Conservation (phyloP, 2,888 invertebrate genomes). For the Drosophila mulleri region DNA sequence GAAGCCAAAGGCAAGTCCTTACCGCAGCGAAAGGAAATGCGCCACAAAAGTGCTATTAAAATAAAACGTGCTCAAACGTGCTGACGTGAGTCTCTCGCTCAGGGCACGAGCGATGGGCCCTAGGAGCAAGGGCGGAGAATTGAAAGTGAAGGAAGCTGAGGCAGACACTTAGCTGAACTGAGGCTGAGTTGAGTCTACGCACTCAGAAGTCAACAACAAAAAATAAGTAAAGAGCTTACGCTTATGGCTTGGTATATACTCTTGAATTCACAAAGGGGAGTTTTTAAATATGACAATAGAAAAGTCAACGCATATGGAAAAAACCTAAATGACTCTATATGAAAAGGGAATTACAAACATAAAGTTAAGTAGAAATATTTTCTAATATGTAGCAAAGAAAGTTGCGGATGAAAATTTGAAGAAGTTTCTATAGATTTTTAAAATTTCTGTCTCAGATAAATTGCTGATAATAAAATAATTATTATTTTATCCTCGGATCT, state of each 20-base stretch:
- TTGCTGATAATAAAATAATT: no score
- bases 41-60: slow-evolving; percentile 74
- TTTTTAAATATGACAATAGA: neutral
- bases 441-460: no score
- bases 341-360: neutral
- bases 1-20: slow-evolving; percentile 26
- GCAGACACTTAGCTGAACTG: slow-evolving; percentile 15
- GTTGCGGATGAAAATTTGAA: no score
- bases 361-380: no score
- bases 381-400: no score
- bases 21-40: slow-evolving; percentile 51
- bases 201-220: slow-evolving; percentile 52
- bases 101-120: neutral
- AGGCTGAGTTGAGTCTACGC: slow-evolving; percentile 37
- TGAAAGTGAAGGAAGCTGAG: neutral
- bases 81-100: slow-evolving; percentile 43
- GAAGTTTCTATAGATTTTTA: no score
- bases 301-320: neutral
- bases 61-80: slow-evolving; percentile 75
- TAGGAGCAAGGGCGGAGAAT: neutral
- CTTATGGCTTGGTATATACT: neutral
- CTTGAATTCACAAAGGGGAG: slow-evolving; percentile 5
- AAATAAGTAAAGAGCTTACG: neutral
- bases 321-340: neutral
- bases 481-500: no score